Percentiles rank a stretch among this genome's conserved stretches.
phyloP scores from a whole-genome alignment of 2,113 vertebrate species.

The Cynopterus brachyotis region DNA sequence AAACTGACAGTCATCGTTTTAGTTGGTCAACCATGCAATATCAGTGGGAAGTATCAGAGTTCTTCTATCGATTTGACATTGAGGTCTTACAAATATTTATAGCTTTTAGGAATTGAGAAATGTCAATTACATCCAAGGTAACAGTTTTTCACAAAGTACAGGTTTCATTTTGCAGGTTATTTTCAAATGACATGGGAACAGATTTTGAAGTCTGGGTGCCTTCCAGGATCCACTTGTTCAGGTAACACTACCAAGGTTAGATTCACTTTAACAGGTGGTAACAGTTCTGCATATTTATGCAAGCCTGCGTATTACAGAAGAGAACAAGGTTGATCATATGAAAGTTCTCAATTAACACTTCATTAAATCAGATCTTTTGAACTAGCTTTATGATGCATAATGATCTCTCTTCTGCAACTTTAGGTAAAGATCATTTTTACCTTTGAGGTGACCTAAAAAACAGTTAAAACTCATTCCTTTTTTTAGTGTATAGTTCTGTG shows the following conservation, averaged over 20 bases:
- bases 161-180: neutral
- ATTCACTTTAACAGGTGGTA: neutral
- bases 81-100: neutral
- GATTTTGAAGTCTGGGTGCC: neutral
- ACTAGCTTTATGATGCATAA: neutral
- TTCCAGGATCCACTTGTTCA: neutral
- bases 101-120: neutral
- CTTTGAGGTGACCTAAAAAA: neutral
- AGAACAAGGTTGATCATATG: neutral
- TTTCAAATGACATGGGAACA: neutral
- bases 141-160: neutral
- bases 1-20: neutral
- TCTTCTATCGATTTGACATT: neutral
- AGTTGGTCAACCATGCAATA: neutral
- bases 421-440: neutral
- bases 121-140: neutral
- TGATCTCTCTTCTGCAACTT: neutral
- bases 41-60: neutral
- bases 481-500: neutral
- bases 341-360: conserved; percentile 23
- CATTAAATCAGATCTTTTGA: neutral
- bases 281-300: neutral
- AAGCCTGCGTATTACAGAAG: neutral
- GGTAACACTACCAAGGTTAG: neutral
- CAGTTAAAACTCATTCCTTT: neutral